Evolutionary conservation across 2,888 invertebrate species (phyloP), one percentile per base, ranked within the genome.

Genomic region (Nomada lathburiana): DNA sequence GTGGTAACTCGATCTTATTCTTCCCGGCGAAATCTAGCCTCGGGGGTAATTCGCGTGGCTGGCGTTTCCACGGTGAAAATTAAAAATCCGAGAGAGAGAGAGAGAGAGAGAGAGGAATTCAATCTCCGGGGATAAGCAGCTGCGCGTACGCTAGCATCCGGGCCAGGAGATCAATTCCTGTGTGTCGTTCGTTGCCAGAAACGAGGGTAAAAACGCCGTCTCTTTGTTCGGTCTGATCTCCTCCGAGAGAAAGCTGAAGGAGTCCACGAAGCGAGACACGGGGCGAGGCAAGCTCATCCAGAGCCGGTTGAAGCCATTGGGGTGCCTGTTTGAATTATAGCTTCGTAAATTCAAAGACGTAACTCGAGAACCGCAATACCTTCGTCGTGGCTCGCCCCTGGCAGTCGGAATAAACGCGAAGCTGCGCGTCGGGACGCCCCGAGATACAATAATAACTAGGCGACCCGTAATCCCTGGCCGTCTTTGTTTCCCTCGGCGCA

Each of bases 291-390:
- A 53, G 72, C 79, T 84, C 82, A 80, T 87, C 79, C 65, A 67
- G 75, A 70, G 74, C 68, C 67, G 29, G 44, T 26, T 53, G 68
- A n/a, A 55, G 20, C 44, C 47, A 64, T 78, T 63, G 73, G 85
- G 85, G 83, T 81, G 86, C 78, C 82, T 67, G 77, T 90, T 90
- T 91, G 90, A 91, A 87, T 89, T 90, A 91, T 89, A 83, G 90
- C 89, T 90, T 88, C 86, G 88, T 88, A 91, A 89, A 89, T 91
- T 89, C 89, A 86, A 89, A 89, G 87, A 87, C 88, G 85, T 86
- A 89, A 88, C 90, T 82, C 77, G 86, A 87, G 82, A 76, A 82
- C 81, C 80, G 76, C 29, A 73, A 64, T 18, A 50, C 67, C 69
- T 70, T 55, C 68, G 73, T 53, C 44, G 70, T 77, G 74, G 76